Percentiles rank a stretch among this genome's conserved stretches.
Conservation (phyloP, 2,888 invertebrate species). For the Incurvaria masculella region DNA sequence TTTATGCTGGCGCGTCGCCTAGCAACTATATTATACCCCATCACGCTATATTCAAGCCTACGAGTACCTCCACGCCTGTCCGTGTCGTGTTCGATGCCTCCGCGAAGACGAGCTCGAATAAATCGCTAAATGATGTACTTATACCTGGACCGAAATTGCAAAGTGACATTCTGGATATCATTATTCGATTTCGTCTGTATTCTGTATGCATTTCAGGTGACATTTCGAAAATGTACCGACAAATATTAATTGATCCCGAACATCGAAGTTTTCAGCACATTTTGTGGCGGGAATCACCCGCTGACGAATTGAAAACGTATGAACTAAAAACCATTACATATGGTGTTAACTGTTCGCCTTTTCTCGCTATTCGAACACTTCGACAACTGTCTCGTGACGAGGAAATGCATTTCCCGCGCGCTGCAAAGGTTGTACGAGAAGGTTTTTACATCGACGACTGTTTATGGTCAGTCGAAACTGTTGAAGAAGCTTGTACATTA, state of each 20-base stretch:
- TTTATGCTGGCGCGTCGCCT: background rate
- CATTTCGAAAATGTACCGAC: constrained; percentile 7
- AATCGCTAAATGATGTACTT: constrained; percentile 6
- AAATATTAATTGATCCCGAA: constrained; percentile 1
- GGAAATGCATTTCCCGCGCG: background rate
- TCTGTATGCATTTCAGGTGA: constrained; percentile 2
- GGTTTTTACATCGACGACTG: constrained; percentile 4
- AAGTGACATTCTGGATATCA: constrained; percentile 3
- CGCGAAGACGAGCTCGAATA: background rate
- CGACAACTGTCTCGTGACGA: constrained; percentile 5
- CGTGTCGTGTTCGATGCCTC: constrained; percentile 3
- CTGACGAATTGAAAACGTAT: constrained; percentile 2
- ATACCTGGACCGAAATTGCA: constrained; percentile 6
- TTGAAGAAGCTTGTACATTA: background rate
- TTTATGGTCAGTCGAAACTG: background rate
- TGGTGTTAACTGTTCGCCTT: constrained; percentile 3
- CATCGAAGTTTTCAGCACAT: constrained; percentile 4
- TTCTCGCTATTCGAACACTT: constrained; percentile 4
- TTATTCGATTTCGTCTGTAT: background rate
- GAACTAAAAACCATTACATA: constrained; percentile 6
- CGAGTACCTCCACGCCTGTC: background rate
- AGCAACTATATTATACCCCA: background rate
- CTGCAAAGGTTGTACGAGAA: constrained; percentile 1
- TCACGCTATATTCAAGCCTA: background rate
- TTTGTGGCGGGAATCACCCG: constrained; percentile 3